phyloP scores from a whole-genome alignment of 53 echinoderm and acorn worm genomes.

The Hippasteria phrygiana region DNA sequence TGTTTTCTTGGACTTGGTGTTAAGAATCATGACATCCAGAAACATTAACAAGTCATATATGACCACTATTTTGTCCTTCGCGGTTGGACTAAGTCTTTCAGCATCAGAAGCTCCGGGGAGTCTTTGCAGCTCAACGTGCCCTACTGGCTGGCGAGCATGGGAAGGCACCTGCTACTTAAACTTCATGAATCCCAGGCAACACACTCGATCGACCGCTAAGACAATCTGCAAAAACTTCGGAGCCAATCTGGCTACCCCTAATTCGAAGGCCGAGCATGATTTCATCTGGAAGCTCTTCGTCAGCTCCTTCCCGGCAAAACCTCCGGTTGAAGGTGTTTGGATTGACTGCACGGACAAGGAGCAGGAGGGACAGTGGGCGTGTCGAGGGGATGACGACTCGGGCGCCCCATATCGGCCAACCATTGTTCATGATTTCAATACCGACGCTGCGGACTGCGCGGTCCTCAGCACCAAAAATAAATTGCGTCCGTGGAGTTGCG shows the following conservation, averaged over 20 bases:
- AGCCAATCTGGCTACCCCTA: conserved; percentile 33
- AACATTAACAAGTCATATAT: no score
- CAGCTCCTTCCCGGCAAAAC: not conserved
- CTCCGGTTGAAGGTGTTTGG: not conserved
- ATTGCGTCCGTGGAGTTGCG: not conserved
- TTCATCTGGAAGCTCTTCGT: not conserved
- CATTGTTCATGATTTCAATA: not conserved
- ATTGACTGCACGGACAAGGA: conserved; percentile 25
- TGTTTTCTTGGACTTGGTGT: no score
- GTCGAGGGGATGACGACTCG: not conserved
- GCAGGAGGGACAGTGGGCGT: not conserved
- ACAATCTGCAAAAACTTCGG: not conserved
- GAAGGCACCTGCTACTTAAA: conserved; percentile 5
- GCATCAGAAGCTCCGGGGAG: not conserved
- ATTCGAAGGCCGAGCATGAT: conserved; percentile 30
- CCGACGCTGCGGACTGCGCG: not conserved
- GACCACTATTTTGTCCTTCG: not conserved
- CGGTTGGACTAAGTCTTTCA: not conserved
- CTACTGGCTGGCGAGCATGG: conserved; percentile 12
- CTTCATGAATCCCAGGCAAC: not conserved
- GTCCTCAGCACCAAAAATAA: not conserved
- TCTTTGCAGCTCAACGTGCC: not conserved
- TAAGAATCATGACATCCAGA: no score
- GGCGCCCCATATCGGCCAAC: not conserved
- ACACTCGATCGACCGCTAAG: not conserved